These are phyloP conservation scores for Parazoanthus atlanticus DNA, from an alignment of 92 coral and sea anemone genomes.

Conservation along the genomic window DNA sequence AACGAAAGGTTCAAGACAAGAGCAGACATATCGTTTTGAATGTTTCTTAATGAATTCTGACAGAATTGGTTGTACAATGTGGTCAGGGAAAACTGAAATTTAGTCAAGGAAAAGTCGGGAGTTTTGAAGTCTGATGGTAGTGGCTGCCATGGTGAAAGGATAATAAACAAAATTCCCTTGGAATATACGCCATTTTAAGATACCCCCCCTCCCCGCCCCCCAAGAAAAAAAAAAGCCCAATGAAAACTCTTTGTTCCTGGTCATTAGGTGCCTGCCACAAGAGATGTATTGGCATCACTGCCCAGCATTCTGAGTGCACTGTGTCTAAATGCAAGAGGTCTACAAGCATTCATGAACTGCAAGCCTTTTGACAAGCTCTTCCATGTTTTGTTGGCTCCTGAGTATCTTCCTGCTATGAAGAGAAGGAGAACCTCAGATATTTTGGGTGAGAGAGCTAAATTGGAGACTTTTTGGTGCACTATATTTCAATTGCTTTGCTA, in stretches of 20 bases:
- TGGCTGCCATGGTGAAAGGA: too few relatives aligned
- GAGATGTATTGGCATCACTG: constrained; percentile 92
- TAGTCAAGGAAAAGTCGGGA: too few relatives aligned
- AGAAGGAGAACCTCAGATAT: constrained; percentile 87
- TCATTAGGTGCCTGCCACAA: constrained; percentile 90
- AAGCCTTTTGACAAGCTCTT: constrained; percentile 97
- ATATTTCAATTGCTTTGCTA: too few relatives aligned
- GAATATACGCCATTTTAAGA: too few relatives aligned
- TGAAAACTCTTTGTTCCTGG: background rate
- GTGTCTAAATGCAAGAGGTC: constrained; percentile 90
- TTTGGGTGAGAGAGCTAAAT: constrained; percentile 57
- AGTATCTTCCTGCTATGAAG: constrained; percentile 97
- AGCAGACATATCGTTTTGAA: too few relatives aligned
- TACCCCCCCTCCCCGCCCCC: too few relatives aligned
- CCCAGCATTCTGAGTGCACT: constrained; percentile 96
- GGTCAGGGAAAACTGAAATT: too few relatives aligned
- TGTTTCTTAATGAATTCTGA: too few relatives aligned
- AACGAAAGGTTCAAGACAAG: too few relatives aligned
- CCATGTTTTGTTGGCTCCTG: constrained; percentile 89
- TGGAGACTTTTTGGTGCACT: background rate
- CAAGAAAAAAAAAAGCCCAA: background rate
- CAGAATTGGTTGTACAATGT: too few relatives aligned
- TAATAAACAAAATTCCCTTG: too few relatives aligned
- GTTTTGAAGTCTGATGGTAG: too few relatives aligned
- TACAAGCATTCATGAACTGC: constrained; percentile 98